Percentiles rank a stretch among this genome's conserved stretches.
Evolutionary conservation across 2,113 vertebrate genomes (phyloP).

Genomic region (Melanocharis versteri): DNA sequence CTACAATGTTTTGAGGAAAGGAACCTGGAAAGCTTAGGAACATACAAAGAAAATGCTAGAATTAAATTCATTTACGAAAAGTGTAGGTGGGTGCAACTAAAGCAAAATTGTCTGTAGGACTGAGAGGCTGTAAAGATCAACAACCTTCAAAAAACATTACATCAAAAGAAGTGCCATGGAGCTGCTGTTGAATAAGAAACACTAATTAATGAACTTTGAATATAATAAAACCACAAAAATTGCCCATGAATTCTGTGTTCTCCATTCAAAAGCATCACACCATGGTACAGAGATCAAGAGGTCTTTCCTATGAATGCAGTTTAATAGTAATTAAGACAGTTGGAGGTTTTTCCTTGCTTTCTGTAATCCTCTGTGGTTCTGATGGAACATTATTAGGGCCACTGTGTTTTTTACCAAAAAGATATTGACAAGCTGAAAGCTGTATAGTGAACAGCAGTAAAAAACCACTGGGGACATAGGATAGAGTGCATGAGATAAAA

Average conservation of each 20-base stretch:
- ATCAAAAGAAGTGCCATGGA: neutral
- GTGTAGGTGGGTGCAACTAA: neutral
- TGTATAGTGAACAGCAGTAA: neutral
- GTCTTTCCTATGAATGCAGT: neutral
- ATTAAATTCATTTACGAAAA: neutral
- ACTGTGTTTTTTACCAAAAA: neutral
- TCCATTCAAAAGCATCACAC: neutral
- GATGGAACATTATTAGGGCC: neutral
- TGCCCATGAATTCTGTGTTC: neutral
- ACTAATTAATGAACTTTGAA: neutral
- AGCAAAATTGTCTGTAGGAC: neutral
- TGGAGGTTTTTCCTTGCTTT: conserved; percentile 14
- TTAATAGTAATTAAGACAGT: neutral
- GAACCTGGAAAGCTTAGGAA: neutral
- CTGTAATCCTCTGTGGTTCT: neutral
- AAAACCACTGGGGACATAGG: neutral
- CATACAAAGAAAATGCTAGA: neutral
- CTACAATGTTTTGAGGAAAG: neutral
- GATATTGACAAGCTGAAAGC: neutral
- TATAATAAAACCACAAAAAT: neutral
- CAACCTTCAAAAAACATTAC: neutral
- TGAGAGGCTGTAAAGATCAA: neutral
- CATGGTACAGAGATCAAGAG: neutral
- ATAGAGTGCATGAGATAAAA: neutral
- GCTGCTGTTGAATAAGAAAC: neutral